phyloP scores from a whole-genome alignment of 2,888 invertebrate genomes.

The Zygogramma bicolorata region DNA sequence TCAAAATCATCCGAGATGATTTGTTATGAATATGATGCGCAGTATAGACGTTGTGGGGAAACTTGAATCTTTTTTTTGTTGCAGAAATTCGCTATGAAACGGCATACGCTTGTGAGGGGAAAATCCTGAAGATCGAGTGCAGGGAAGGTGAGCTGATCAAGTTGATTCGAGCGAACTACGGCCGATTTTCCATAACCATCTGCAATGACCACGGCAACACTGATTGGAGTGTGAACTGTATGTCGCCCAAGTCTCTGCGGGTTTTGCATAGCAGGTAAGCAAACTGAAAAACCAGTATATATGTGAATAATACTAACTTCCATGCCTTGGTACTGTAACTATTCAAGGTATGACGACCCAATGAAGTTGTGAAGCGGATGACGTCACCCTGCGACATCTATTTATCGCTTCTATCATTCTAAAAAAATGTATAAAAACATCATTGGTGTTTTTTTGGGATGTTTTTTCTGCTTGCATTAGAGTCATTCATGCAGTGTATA shows the following conservation, averaged over 20 bases:
- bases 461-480: no score
- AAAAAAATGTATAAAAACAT: no score
- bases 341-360: background rate
- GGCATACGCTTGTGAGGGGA: constrained; percentile 94
- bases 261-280: constrained; percentile 88
- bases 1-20: no score
- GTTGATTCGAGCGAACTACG: constrained; percentile 94
- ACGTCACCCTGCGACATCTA: background rate
- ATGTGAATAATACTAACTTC: background rate
- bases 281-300: constrained; percentile 37
- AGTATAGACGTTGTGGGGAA: no score
- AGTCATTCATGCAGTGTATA: no score
- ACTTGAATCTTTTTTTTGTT: constrained; percentile 33
- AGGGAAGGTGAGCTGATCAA: constrained; percentile 90
- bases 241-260: constrained; percentile 88
- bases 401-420: no score
- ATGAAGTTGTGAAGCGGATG: background rate
- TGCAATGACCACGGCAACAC: constrained; percentile 96
- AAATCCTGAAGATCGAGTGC: constrained; percentile 89
- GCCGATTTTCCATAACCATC: constrained; percentile 93
- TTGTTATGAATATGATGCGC: no score
- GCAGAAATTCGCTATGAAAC: constrained; percentile 82
- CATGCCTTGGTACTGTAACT: background rate
- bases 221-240: constrained; percentile 97
- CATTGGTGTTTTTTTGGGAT: no score